Evolutionary conservation across 2,797 vertebrate species (phyloP).

Genomic region (Semotilus atromaculatus): DNA sequence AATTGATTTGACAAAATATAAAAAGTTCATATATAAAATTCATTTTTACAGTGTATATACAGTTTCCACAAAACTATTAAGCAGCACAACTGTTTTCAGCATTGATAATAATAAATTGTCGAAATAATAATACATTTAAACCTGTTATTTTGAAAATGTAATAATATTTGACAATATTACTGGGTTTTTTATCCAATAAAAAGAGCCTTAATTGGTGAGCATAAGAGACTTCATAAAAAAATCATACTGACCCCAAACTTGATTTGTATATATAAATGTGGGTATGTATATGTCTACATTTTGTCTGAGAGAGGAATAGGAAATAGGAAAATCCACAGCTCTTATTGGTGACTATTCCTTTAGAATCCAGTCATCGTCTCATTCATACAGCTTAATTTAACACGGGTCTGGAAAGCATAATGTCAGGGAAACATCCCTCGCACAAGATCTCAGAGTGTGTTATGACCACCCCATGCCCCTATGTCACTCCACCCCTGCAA

Average conservation of each 20-base stretch:
- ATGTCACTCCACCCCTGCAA: slow-evolving; percentile 37
- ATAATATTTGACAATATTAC: neutral
- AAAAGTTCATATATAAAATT: too few relatives aligned
- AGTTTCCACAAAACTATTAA: too few relatives aligned
- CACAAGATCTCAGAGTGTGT: slow-evolving; percentile 43
- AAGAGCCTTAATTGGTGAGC: too few relatives aligned
- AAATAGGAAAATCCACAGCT: neutral
- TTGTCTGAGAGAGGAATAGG: neutral
- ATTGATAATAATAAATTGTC: too few relatives aligned
- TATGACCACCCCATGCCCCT: too few relatives aligned
- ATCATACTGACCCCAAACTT: neutral
- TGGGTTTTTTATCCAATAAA: too few relatives aligned
- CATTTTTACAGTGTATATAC: too few relatives aligned
- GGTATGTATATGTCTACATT: neutral
- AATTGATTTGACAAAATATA: too few relatives aligned
- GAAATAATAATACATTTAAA: too few relatives aligned
- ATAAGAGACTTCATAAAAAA: too few relatives aligned
- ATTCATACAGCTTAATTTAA: slow-evolving; percentile 38
- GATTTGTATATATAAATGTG: neutral
- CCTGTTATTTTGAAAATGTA: neutral
- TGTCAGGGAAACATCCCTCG: slow-evolving; percentile 50
- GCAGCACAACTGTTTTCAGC: too few relatives aligned
- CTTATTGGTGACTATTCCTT: slow-evolving; percentile 3
- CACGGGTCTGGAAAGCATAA: slow-evolving; percentile 44
- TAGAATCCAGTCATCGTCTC: slow-evolving; percentile 2